Percentiles rank a stretch among this genome's conserved stretches.
These are phyloP conservation scores for Asarcornis scutulata DNA, from an alignment of 2,113 vertebrate genomes.

Conservation along the genomic window DNA sequence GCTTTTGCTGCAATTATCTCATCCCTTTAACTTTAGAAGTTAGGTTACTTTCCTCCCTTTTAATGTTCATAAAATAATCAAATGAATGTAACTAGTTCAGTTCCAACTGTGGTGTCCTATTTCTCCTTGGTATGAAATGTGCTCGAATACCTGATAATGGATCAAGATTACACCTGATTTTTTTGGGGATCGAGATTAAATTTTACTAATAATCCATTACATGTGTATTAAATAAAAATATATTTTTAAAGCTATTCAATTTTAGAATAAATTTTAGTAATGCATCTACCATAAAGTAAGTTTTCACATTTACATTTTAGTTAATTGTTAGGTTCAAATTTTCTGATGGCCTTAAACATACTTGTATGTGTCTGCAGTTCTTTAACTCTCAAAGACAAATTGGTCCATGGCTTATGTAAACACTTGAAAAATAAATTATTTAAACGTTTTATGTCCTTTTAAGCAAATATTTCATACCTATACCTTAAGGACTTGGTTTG, in stretches of 20 bases:
- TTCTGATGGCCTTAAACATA: slow-evolving; percentile 59
- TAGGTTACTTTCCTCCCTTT: neutral
- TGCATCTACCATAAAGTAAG: neutral
- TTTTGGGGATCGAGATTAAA: neutral
- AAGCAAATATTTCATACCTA: neutral
- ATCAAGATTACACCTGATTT: neutral
- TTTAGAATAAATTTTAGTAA: neutral
- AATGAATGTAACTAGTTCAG: neutral
- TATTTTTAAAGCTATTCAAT: neutral
- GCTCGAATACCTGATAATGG: neutral
- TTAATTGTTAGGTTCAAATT: slow-evolving; percentile 15
- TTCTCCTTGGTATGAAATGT: neutral
- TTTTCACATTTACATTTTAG: neutral
- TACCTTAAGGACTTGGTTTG: neutral
- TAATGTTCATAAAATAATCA: neutral
- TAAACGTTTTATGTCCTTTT: slow-evolving; percentile 24
- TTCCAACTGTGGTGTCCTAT: neutral
- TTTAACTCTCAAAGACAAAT: neutral
- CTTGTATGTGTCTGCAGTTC: slow-evolving; percentile 38
- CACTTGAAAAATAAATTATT: slow-evolving; percentile 49
- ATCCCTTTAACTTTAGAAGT: neutral
- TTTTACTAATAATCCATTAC: neutral
- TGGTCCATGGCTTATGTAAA: slow-evolving; percentile 44
- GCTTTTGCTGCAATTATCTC: neutral
- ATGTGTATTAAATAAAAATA: neutral